phyloP scores from a whole-genome alignment of 2,113 vertebrate species.

The Bubo bubo region DNA sequence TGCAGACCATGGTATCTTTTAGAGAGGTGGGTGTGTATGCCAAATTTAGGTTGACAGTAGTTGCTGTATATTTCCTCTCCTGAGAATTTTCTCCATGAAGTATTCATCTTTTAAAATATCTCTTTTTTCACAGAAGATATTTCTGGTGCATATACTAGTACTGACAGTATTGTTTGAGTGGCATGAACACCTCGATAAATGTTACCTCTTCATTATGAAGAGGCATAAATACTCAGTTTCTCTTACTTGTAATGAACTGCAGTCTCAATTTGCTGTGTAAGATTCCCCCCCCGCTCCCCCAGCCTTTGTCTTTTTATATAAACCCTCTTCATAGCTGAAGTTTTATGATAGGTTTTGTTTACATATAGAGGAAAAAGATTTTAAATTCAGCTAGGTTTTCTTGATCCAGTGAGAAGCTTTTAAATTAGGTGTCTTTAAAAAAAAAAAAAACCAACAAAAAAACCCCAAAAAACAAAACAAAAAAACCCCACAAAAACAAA shows the following conservation, averaged over 20 bases:
- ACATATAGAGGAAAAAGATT: not conserved
- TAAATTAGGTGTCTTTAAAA: not conserved
- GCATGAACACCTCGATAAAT: not conserved
- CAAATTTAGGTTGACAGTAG: not conserved
- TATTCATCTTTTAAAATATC: not conserved
- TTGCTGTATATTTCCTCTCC: not conserved
- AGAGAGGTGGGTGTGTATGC: not conserved
- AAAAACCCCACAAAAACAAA: too few species aligned
- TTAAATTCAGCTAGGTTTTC: not conserved
- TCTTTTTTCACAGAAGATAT: not conserved
- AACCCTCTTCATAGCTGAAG: not conserved
- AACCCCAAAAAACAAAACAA: too few species aligned
- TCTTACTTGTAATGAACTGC: not conserved
- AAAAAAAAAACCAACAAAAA: not conserved
- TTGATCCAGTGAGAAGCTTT: not conserved
- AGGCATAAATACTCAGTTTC: not conserved
- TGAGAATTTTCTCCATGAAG: not conserved
- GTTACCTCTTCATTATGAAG: not conserved
- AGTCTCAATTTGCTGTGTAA: not conserved
- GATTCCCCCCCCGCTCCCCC: accelerated
- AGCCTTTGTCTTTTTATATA: not conserved
- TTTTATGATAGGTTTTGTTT: not conserved
- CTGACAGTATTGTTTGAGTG: not conserved
- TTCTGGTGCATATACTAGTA: not conserved
- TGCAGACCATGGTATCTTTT: not conserved